Percentiles rank a stretch among this genome's conserved stretches.
These are phyloP conservation scores for Paguma larvata DNA, from an alignment of 2,797 vertebrate species.

Conservation along the genomic window DNA sequence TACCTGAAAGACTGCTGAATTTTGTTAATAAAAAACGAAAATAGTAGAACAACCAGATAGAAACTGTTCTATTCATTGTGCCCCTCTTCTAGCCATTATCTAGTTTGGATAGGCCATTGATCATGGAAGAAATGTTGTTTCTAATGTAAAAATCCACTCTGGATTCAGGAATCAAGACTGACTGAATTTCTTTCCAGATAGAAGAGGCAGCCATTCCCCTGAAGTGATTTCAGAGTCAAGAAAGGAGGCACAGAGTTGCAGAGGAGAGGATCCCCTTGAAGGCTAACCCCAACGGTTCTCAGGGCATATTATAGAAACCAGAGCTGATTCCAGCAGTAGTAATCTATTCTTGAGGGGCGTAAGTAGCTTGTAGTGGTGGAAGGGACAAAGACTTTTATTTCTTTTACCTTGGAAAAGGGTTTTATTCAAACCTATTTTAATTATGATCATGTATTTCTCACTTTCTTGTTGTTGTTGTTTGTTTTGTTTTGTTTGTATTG, in stretches of 20 bases:
- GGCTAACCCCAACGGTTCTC: background rate
- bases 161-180: background rate
- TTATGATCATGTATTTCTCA: conserved; percentile 27
- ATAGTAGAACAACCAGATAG: background rate
- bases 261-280: background rate
- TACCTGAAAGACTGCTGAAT: background rate
- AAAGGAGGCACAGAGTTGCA: background rate
- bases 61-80: background rate
- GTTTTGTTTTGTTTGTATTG: background rate
- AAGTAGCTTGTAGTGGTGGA: background rate
- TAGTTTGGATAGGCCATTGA: background rate
- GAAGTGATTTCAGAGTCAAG: background rate
- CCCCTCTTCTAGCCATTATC: background rate
- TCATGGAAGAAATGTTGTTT: background rate
- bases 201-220: background rate
- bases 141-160: background rate
- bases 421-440: conserved; percentile 23
- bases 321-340: background rate
- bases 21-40: background rate
- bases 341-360: background rate
- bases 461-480: background rate
- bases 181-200: background rate
- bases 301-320: background rate
- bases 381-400: background rate
- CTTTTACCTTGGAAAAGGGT: background rate